A percentile compares a stretch with the other conserved stretches of the same genome.
Conservation (phyloP, 2,113 vertebrate species). For the Caracal caracal region DNA sequence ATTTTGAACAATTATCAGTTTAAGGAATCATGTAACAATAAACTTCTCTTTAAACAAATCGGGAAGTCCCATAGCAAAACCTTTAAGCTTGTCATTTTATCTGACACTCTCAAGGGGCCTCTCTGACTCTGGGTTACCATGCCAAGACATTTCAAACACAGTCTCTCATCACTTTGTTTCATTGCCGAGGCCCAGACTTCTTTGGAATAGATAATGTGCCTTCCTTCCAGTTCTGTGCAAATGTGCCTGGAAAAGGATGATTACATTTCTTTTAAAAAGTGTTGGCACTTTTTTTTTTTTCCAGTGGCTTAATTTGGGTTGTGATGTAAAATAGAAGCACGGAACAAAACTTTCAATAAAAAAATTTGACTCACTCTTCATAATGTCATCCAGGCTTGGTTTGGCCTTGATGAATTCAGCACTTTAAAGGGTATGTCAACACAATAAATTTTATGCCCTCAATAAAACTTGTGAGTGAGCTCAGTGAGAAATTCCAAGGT, state of each 20-base stretch:
- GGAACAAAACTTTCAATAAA: constrained; percentile 51
- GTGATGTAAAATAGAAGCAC: neutral
- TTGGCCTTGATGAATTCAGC: constrained; percentile 66
- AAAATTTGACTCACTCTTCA: constrained; percentile 1
- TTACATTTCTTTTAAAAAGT: constrained; percentile 48
- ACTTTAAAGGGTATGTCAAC: constrained; percentile 81
- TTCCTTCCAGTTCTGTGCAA: constrained; percentile 50
- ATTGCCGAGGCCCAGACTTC: constrained; percentile 44
- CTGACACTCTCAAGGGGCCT: neutral
- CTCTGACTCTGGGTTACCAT: neutral
- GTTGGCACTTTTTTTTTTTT: neutral
- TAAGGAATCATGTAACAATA: constrained; percentile 28
- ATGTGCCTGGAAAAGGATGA: constrained; percentile 47
- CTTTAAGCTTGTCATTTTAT: constrained; percentile 60
- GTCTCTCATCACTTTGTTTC: neutral
- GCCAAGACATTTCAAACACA: constrained; percentile 23
- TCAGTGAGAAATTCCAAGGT: constrained; percentile 81
- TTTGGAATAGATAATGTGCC: neutral
- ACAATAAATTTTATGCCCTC: constrained; percentile 79
- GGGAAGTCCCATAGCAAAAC: constrained; percentile 5
- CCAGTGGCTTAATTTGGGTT: constrained; percentile 56
- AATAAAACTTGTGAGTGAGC: constrained; percentile 81
- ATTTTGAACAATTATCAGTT: constrained; percentile 65
- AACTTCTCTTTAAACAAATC: constrained; percentile 65
- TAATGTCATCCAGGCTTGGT: constrained; percentile 65